phyloP scores from a whole-genome alignment of 2,113 vertebrate species.

The Cavia porcellus region DNA sequence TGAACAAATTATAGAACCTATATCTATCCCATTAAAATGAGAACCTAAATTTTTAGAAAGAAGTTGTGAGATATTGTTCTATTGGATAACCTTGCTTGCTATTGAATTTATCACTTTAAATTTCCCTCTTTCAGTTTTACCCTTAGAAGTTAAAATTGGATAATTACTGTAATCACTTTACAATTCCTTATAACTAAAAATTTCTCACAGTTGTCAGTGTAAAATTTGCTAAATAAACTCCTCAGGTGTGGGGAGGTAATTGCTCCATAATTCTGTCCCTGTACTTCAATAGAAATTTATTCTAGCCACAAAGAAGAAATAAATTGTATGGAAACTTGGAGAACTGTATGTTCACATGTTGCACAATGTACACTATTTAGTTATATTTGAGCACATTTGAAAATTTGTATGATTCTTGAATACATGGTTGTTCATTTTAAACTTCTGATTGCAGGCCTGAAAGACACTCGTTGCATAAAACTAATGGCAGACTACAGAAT shows the following conservation, averaged over 20 bases:
- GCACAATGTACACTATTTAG: neutral
- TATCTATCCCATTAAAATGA: constrained; percentile 16
- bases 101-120: neutral
- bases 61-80: constrained; percentile 16
- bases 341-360: constrained; percentile 34
- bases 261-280: neutral
- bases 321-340: neutral
- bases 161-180: constrained; percentile 22
- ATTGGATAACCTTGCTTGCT: neutral
- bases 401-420: constrained; percentile 56
- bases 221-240: constrained; percentile 54
- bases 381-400: constrained; percentile 48
- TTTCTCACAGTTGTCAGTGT: neutral
- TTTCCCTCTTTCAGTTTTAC: neutral
- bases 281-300: constrained; percentile 41
- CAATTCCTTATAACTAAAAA: constrained; percentile 32
- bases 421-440: constrained; percentile 63
- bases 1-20: neutral
- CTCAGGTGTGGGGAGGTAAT: neutral
- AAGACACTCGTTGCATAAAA: constrained; percentile 69
- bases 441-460: constrained; percentile 50
- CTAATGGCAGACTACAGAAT: constrained; percentile 60
- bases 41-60: neutral
- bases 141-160: neutral
- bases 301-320: neutral